Evolutionary conservation across 30 jellyfish, hydroid and myxozoan genomes (phyloP), one percentile per base, ranked within the genome.

Genomic region (Rhopilema esculentum): DNA sequence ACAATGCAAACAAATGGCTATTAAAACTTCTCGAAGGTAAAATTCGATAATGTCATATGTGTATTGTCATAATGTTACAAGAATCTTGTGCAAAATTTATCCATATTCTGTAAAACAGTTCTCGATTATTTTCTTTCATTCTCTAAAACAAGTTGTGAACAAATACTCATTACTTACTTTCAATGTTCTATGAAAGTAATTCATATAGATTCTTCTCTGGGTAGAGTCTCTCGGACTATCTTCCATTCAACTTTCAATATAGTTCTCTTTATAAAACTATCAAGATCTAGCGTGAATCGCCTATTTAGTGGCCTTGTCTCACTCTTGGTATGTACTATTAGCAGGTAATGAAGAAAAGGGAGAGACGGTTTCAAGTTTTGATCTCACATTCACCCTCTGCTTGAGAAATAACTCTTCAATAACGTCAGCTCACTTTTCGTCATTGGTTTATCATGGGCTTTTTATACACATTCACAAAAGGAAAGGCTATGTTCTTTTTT

Each of bases 301-400:
- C 25, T 12, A 6, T 20, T 27, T 6, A 6, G 25, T n/a, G 4
- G 9, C 4, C 23, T 67, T 67, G 30, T 32, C 67, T 1, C 28
- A 17, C 26, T 18, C 7, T 26, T 29, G 26, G 25, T 19, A 16
- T 17, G 12, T 23, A 1, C 7, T 23, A 20, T 31, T 4, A 4
- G 28, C 67, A 51, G 87, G 87, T 77, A 77, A 77, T 26, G 51
- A 27, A 52, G 75, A 51, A 19, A 19, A 48, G 8, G 75, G 76
- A 26, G 30, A 51, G 19, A 52, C 87, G 51, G 87, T 51, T 19
- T 30, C 72, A 49, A 20, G 65, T 73, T 81, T 81, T 48, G 69
- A 50, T 49, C 29, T n/a, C n/a, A n/a, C n/a, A n/a, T 26, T 8
- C 65, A 81, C 4, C 66, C 91, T 4, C 83, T 73, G 4, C 4